These are phyloP conservation scores for Uropetala carovei DNA, from an alignment of 2,888 invertebrate species.

Conservation along the genomic window DNA sequence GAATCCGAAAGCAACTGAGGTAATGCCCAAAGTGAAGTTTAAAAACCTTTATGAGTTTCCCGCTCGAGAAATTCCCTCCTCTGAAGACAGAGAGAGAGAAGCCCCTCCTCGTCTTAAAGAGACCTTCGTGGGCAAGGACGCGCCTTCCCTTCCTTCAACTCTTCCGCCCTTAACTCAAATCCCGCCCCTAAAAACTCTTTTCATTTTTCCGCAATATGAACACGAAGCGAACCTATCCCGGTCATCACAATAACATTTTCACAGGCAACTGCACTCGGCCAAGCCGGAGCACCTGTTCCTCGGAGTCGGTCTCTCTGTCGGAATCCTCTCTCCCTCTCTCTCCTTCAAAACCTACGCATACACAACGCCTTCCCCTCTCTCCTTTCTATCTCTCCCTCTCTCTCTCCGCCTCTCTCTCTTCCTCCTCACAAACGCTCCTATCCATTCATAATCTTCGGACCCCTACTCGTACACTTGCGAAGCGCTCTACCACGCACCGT, in stretches of 20 bases:
- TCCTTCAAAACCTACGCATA: background rate
- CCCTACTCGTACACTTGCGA: background rate
- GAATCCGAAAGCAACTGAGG: background rate
- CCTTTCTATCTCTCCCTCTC: background rate
- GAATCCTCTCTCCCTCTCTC: too few species aligned
- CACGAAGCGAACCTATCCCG: background rate
- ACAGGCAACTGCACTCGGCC: background rate
- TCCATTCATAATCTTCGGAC: background rate
- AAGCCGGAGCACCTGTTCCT: background rate
- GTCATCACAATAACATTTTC: conserved; percentile 8
- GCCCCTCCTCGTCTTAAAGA: background rate
- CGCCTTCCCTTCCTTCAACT: too few species aligned
- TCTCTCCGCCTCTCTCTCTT: background rate
- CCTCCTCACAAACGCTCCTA: background rate
- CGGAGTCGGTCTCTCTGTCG: background rate
- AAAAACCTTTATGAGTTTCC: background rate
- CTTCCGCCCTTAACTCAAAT: too few species aligned
- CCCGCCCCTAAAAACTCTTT: background rate
- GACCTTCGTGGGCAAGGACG: too few species aligned
- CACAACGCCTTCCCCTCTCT: background rate
- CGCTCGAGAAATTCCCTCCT: background rate
- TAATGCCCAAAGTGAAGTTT: background rate
- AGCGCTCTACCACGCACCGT: background rate
- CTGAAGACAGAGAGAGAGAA: too few species aligned
- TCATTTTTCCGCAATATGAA: conserved; percentile 22